Evolutionary conservation across 2,888 invertebrate species (phyloP), one percentile per base, ranked within the genome.

Genomic region (Sacculina carcini): DNA sequence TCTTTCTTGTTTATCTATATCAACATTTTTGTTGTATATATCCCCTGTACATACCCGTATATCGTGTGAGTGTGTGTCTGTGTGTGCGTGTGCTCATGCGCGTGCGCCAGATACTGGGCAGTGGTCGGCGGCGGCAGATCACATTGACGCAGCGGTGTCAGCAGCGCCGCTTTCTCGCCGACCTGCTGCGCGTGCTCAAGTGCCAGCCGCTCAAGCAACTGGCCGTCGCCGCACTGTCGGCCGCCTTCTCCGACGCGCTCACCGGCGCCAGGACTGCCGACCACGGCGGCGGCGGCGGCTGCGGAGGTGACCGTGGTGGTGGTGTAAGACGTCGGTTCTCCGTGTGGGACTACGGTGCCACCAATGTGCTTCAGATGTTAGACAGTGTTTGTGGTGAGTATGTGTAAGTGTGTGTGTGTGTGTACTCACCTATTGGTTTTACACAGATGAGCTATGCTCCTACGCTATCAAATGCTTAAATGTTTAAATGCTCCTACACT

Each of bases 61-160:
- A n/a, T n/a, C n/a, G n/a, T n/a, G n/a, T n/a, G n/a, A n/a, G n/a
- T n/a, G n/a, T n/a, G n/a, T n/a, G n/a, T n/a, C n/a, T n/a, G n/a
- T n/a, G n/a, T n/a, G n/a, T n/a, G n/a, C n/a, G n/a, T n/a, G n/a
- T n/a, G n/a, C n/a, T n/a, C n/a, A n/a, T n/a, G 14, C 77, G 81
- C 59, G 78, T 87, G 42, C 78, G 86, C 32, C 85, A 86, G 67
- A 80, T 92, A 7, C 75, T 92, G 65, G 92, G 92, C 1, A 83
- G 85, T 56, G 89, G 90, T 1, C 79, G 79, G 55, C 78, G 79
- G 56, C 77, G 85, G 9, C 72, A 82, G 36, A 77, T 94, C 42
- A 90, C 90, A 0, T 69, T 94, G 49, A 82, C 89, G 1, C 85
- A 89, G 61, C 72, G 78, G 50, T 80, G 86, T 1, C 92, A 94